phyloP scores from a whole-genome alignment of 2,888 invertebrate genomes.

The Bursaphelenchus okinawaensis region DNA sequence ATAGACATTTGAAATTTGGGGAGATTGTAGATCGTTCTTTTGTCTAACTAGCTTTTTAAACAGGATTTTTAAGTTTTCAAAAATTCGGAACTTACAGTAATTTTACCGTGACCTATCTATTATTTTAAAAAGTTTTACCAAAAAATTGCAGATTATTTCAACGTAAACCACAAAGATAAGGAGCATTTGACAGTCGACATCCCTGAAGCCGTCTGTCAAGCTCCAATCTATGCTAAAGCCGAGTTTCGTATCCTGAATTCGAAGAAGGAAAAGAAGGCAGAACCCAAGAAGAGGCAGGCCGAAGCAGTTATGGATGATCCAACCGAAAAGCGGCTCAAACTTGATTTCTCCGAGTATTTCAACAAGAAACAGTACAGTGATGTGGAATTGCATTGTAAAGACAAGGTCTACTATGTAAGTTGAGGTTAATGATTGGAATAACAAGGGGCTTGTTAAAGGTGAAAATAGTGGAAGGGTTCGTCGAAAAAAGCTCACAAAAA shows the following conservation, averaged over 20 bases:
- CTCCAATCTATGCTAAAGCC: neutral
- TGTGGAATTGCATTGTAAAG: neutral
- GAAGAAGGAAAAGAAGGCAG: neutral
- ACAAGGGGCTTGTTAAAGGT: too few species aligned
- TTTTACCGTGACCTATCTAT: too few species aligned
- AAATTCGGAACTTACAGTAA: too few species aligned
- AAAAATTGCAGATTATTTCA: neutral
- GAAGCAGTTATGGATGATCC: neutral
- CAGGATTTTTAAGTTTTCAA: too few species aligned
- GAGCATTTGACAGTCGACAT: neutral
- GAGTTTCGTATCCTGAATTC: neutral
- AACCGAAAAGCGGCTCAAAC: neutral
- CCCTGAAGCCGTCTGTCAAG: neutral
- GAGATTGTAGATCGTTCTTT: too few species aligned
- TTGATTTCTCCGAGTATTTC: neutral
- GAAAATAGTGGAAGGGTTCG: too few species aligned
- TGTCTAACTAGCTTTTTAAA: too few species aligned
- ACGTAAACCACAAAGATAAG: neutral
- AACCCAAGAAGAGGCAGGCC: neutral
- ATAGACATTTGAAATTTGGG: too few species aligned
- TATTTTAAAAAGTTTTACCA: too few species aligned
- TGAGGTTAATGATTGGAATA: too few species aligned
- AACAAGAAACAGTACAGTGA: neutral
- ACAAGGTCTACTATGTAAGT: neutral
- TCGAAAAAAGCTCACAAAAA: too few species aligned